These are phyloP conservation scores for Pandemis cinnamomeana DNA, from an alignment of 2,888 invertebrate species.

Conservation along the genomic window DNA sequence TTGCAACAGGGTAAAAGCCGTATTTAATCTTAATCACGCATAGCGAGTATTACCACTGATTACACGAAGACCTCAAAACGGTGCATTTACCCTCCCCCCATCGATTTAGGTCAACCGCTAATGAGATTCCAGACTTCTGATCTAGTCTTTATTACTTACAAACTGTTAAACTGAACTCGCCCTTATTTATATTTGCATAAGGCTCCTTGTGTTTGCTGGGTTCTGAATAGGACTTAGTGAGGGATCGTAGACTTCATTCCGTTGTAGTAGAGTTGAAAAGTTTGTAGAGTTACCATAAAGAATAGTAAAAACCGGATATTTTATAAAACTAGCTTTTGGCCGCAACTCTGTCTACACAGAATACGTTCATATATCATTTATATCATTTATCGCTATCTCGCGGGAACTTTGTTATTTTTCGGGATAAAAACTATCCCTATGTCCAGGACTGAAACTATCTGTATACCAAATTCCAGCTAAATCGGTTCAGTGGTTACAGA, in stretches of 20 bases:
- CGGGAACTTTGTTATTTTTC: no score
- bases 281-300: not conserved
- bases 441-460: no score
- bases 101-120: constrained; percentile 42
- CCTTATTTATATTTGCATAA: constrained; percentile 6
- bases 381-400: no score
- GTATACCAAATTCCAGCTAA: no score
- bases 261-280: constrained; percentile 8
- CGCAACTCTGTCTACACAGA: no score
- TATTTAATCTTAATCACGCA: not conserved
- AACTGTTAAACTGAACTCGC: constrained; percentile 16
- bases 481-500: no score
- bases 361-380: no score
- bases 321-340: not conserved
- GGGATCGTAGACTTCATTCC: constrained; percentile 7
- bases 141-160: constrained; percentile 40
- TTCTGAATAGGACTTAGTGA: constrained; percentile 14
- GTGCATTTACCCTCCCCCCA: constrained; percentile 34
- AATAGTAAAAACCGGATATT: not conserved
- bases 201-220: constrained; percentile 2
- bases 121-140: constrained; percentile 41
- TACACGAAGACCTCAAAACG: constrained; percentile 19
- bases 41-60: constrained; percentile 7
- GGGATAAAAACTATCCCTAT: no score
- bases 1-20: no score